These are phyloP conservation scores for Scaptodrosophila latifasciaeformis DNA, from an alignment of 2,888 invertebrate genomes.

Conservation along the genomic window DNA sequence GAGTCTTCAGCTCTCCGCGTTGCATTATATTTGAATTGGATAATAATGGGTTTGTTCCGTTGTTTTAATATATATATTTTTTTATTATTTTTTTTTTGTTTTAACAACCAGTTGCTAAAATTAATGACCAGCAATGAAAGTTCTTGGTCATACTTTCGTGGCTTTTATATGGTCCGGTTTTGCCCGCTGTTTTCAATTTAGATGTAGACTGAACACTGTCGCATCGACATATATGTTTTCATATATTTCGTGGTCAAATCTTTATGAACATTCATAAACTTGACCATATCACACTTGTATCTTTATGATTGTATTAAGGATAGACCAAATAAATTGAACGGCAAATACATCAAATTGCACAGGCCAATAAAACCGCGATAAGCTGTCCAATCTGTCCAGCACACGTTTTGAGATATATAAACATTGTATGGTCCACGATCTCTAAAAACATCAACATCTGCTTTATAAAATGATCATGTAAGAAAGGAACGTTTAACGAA, in stretches of 20 bases:
- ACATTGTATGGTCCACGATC: too few species aligned
- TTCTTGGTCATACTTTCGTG: constrained; percentile 18
- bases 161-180: constrained; percentile 46
- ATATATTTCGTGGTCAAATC: constrained; percentile 32
- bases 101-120: constrained; percentile 12
- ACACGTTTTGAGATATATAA: too few species aligned
- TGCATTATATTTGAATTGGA: too few species aligned
- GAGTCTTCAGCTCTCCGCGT: too few species aligned
- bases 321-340: constrained; percentile 36
- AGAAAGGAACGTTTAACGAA: too few species aligned
- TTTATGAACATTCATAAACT: constrained; percentile 42
- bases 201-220: not conserved
- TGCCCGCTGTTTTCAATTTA: constrained; percentile 14
- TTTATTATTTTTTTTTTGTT: too few species aligned
- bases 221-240: too few species aligned
- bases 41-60: too few species aligned
- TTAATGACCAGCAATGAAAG: constrained; percentile 53
- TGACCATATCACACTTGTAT: constrained; percentile 22
- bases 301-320: constrained; percentile 48
- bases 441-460: too few species aligned
- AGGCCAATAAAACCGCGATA: constrained; percentile 20
- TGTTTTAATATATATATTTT: too few species aligned
- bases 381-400: too few species aligned
- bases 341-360: constrained; percentile 40
- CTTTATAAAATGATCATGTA: too few species aligned